Evolutionary conservation across 2,888 invertebrate genomes (phyloP).

Genomic region (Psylliodes chrysocephalus): DNA sequence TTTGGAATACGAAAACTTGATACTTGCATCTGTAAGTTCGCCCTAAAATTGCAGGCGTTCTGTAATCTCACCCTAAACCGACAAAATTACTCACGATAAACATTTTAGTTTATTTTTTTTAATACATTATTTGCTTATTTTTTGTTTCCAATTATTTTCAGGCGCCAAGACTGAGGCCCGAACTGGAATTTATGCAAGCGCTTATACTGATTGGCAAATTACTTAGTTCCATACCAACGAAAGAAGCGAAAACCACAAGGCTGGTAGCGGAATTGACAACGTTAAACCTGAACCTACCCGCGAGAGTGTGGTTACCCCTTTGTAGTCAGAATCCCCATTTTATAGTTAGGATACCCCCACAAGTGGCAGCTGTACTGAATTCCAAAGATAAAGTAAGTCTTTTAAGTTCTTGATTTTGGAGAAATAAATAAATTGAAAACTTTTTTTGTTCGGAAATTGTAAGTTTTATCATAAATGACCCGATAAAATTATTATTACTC

Average conservation of each 20-base stretch:
- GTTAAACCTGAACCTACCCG: slow-evolving; percentile 96
- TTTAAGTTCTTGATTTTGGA: too few species aligned
- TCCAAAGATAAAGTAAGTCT: slow-evolving; percentile 93
- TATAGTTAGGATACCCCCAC: slow-evolving; percentile 95
- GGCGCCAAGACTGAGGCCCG: slow-evolving; percentile 85
- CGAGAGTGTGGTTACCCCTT: slow-evolving; percentile 96
- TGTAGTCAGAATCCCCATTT: slow-evolving; percentile 88
- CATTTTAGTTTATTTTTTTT: too few species aligned
- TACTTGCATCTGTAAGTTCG: too few species aligned
- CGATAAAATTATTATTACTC: too few species aligned
- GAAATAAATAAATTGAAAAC: too few species aligned
- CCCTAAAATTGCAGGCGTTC: too few species aligned
- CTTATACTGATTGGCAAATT: slow-evolving; percentile 87
- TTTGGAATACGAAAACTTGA: too few species aligned
- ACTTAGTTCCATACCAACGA: slow-evolving; percentile 82
- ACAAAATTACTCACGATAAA: too few species aligned
- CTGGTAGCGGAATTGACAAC: slow-evolving; percentile 92
- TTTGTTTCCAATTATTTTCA: slow-evolving; percentile 56
- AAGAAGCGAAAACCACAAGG: slow-evolving; percentile 92
- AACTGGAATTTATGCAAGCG: slow-evolving; percentile 88
- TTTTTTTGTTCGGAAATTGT: too few species aligned
- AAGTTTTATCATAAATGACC: too few species aligned
- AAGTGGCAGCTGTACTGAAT: slow-evolving; percentile 97
- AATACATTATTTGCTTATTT: too few species aligned
- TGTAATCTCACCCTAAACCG: too few species aligned